Conservation (phyloP, 2,113 vertebrate species). For the Cebus imitator region DNA sequence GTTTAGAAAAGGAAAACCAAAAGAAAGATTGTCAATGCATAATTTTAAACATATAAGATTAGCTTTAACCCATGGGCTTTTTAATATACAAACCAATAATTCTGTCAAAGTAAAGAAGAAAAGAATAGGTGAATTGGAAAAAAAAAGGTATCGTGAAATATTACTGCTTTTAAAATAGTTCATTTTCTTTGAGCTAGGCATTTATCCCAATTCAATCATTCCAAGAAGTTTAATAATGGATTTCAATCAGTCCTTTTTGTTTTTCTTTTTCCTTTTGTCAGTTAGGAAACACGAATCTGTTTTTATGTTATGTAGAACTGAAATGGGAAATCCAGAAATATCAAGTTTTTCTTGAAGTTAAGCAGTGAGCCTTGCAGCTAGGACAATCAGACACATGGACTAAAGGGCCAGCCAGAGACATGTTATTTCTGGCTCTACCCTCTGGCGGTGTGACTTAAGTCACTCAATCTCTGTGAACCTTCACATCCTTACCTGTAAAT, state of each 20-base stretch:
- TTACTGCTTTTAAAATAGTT: constrained; percentile 2
- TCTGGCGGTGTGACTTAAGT: not conserved
- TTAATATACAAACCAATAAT: not conserved
- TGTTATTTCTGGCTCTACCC: not conserved
- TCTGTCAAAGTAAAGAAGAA: constrained; percentile 56
- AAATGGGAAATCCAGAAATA: not conserved
- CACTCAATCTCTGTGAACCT: not conserved
- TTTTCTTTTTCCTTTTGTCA: not conserved
- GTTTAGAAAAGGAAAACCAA: constrained; percentile 31
- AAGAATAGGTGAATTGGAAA: not conserved
- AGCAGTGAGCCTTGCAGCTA: not conserved
- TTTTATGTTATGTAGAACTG: not conserved
- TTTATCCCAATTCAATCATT: constrained; percentile 27
- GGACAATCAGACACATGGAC: no score
- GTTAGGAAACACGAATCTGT: not conserved
- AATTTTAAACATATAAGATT: constrained; percentile 55
- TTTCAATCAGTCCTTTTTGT: not conserved
- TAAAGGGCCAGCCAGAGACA: rapidly evolving
- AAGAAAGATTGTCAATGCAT: constrained; percentile 38
- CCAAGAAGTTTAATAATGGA: constrained; percentile 35
- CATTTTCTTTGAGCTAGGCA: not conserved
- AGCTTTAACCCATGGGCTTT: not conserved
- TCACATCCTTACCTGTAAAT: not conserved
- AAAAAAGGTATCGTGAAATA: not conserved
- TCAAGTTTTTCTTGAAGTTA: not conserved